Evolutionary conservation across 35 echinoderm and acorn worm species (phyloP), one percentile per base, ranked within the genome.

Genomic region (Hemicentrotus pulcherrimus): DNA sequence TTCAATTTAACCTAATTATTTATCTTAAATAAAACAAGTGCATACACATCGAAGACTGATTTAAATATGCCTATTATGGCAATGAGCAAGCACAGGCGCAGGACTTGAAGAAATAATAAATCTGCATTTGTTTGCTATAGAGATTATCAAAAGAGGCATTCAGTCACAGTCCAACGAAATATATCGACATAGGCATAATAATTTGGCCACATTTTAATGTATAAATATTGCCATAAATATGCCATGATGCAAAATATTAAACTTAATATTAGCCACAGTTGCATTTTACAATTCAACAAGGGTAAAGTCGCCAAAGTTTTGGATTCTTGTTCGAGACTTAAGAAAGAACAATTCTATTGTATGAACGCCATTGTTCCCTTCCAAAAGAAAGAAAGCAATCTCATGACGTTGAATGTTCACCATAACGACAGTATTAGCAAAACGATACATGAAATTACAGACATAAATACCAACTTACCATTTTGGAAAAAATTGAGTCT

Each of bases 401-500:
- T 12, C 4, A 3, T 78, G 28, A 78, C 50, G 86, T 86, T n/a
- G 85, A 86, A 86, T 86, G 86, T 33, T 86, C 86, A 55, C 15
- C 50, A 41, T 41, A 41, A 41, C 35, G 15, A 55, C 50, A 78
- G 19, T 78, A 78, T n/a, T 28, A 78, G 24, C 0, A 22, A n/a
- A 78, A 4, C n/a, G 65, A 78, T 22, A 28, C 19, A 78, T n/a
- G 65, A 78, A 78, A 78, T 78, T n/a, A 78, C 11, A 59, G 35
- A 3, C 35, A 59, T 13, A 13, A 16, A 78, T 28, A 78, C 65
- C 18, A 78, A 18, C 65, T 78, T 78, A 90, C 88, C 88, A 90
- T 90, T 90, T 33, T 90, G 88, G 88, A 90, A 90, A 90, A 32
- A 46, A 46, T 90, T 31, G 70, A 12, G 19, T 47, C 88, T 90